Evolutionary conservation across 2,888 invertebrate species (phyloP), one percentile per base, ranked within the genome.

Genomic region (Glomeris marginata): DNA sequence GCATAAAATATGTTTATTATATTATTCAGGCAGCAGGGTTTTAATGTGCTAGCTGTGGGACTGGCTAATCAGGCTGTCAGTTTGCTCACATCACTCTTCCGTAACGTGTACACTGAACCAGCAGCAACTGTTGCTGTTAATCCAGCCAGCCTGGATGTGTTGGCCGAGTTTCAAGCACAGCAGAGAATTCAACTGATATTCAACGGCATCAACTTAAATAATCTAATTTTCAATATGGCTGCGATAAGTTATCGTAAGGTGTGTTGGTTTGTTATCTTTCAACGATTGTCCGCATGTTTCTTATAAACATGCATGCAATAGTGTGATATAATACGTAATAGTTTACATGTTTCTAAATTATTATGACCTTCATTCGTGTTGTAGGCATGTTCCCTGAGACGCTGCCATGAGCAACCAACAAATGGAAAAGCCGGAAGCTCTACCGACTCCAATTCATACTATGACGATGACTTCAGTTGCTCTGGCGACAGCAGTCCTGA

Each of bases 381-480:
- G 16, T 8, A 73, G 72, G 87, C 87, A 1, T 86, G 85, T 55
- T 81, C 83, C 50, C 67, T 88, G 58, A 86, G 85, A 65, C 75
- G 86, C 51, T 77, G 81, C 42, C 82, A 80, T 64, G 81, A 83
- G 60, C 83, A 84, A 68, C 54, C 50, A 38, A 78, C 84, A 38
- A 84, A 84, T 64, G 87, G 67, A 2, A 90, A 90, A 64, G 84
- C 84, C 44, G 77, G 81, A 53, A 82, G 81, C 64, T 80, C 80
- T 56, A 90, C 90, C 3, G 92, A 91, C 69, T 90, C 90, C 10
- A 90, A 90, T 44, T 91, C 90, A n/a, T 92, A 88, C 70, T 91
- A 90, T 68, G 91, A 91, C 69, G 91, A 92, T 61, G 72, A 73
- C 69, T 84, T 91, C 69, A 84, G 90, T 61, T 87, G 86, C 65